Base-by-base conservation (phyloP, 1,140 invertebrate genomes). In the Psilanteris sp. region DNA sequence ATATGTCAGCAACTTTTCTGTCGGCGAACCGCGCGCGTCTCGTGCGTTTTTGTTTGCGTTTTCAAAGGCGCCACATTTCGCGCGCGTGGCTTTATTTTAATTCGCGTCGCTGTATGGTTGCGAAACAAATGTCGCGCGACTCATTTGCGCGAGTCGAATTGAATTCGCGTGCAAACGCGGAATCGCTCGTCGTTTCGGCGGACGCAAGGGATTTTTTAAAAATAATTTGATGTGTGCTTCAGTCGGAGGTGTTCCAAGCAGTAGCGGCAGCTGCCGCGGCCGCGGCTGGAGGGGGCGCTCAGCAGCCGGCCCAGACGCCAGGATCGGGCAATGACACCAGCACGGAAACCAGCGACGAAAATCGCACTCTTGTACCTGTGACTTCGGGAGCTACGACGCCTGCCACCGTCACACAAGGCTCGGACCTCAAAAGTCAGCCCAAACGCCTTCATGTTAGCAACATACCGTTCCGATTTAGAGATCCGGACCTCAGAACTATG, bases 381-480 rank as follows among this genome's bases (percentile, higher is more conserved):
- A 89, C 88, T 52, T 89, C 90, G 8, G 88, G 89, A 20, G 83
- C 89, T 20, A 88, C 87, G 67, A 89, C 88, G 48, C 87, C 87
- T 1, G 87, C 85, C 1, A 88, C 88, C 41, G 87, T 76, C 24
- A 85, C 85, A 75, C 85, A 87, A 57, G 81, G 81, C 16, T 79
- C 79, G 31, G 87, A 89, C 75, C 80, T 87, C 74, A 92, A 92
- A 83, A 91, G 89, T 77, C 94, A 94, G 86, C 94, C 94, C 27
- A 97, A 96, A 87, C 91, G 94, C 81, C 91, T 96, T 67, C 96
- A 97, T 85, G 97, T 99, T 81, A 99, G 97, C 84, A 99, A 99
- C 91, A 99, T 99, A 92, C 98, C 98, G 74, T 99, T 99, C 91
- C 91, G 97, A 84, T 99, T 98, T 90, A 92, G 97, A 89, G 97